A percentile compares a stretch with the other conserved stretches of the same genome.
Evolutionary conservation across 2,888 invertebrate species (phyloP).

Genomic region (Eilema sororculum): DNA sequence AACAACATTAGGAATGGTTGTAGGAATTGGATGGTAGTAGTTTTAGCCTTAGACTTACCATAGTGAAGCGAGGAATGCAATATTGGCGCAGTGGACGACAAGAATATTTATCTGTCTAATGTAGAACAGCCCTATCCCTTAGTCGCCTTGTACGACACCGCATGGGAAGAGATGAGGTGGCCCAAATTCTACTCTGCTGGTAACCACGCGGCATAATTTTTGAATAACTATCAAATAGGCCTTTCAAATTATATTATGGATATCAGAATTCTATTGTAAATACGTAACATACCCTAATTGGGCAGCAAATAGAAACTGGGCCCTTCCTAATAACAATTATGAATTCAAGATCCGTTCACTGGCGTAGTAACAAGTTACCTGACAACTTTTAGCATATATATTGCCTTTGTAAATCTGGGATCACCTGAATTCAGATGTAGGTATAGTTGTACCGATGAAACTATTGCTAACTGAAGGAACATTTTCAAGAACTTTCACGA

Average conservation of each 20-base stretch:
- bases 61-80: no score
- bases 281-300: constrained; percentile 23
- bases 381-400: constrained; percentile 29
- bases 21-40: no score
- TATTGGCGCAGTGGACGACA: no score
- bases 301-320: constrained; percentile 32
- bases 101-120: no score
- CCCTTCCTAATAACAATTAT: constrained; percentile 36
- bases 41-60: no score
- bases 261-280: background rate
- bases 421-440: background rate
- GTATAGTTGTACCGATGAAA: background rate
- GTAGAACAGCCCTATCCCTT: no score
- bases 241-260: background rate
- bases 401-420: constrained; percentile 22
- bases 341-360: constrained; percentile 35
- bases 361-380: constrained; percentile 27
- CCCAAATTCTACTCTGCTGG: no score
- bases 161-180: no score
- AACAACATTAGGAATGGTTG: no score
- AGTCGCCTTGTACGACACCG: no score
- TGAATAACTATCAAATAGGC: no score
- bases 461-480: background rate
- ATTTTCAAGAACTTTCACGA: background rate
- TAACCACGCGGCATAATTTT: no score